Evolutionary conservation across 1,140 invertebrate species (phyloP), one percentile per base, ranked within the genome.

Genomic region (Zaprionus camerounensis): DNA sequence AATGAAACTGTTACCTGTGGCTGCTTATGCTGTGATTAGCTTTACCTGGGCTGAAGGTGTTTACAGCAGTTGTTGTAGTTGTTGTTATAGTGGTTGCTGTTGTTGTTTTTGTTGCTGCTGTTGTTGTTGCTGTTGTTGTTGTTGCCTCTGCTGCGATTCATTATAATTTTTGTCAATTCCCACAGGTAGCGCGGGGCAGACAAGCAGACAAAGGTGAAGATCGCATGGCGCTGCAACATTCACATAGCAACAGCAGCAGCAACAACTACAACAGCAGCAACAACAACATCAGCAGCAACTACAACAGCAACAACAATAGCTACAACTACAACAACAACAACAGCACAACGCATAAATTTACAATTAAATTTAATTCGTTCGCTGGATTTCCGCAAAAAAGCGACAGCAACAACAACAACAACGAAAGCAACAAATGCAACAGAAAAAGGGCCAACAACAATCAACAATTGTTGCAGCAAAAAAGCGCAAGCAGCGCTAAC

Each of bases 111-210:
- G 38, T 24, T 9, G n/a, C n/a, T n/a, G n/a, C n/a, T n/a, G 31
- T 44, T 68, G 28, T 13, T 66, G 78, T n/a, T 17, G 41, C 5
- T n/a, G 15, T 9, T 46, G 41, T 5, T 71, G 63, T 41, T 61
- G 24, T 24, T 56, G 41, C 31, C n/a, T 38, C 46, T 68, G 51
- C 22, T 66, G 78, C 71, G 69, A 79, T 77, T 85, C 85, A 88
- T 90, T 88, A 90, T 90, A 90, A 90, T 81, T 90, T 77, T 88
- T 88, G 84, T 88, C 81, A 85, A 90, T 84, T 88, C 85, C 85
- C 85, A 90, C 81, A 81, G 71, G 69, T 73, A 78, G 51, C 3
- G 59, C 15, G 41, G 31, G 12, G 24, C n/a, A 58, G 55, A 11
- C 31, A 31, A 31, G 31, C 31, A 65, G 56, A 67, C 67, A 90